Evolutionary conservation across 92 coral and sea anemone genomes (phyloP).

Genomic region (Metridium senile): DNA sequence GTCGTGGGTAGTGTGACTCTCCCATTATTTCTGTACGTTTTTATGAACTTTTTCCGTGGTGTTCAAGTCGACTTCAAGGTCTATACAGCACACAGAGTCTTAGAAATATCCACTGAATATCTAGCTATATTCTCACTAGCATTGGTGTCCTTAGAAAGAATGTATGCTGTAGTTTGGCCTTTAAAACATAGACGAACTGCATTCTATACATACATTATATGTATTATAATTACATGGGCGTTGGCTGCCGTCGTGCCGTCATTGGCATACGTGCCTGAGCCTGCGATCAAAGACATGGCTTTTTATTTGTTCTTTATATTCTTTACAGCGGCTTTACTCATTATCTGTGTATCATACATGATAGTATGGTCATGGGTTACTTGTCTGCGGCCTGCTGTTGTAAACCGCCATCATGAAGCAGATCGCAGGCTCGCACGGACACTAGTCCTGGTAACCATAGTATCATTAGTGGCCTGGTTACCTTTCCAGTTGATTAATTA

Average conservation of each 20-base stretch:
- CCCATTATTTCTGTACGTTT: conserved; percentile 48
- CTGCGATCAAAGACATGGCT: background rate
- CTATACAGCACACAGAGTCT: conserved; percentile 21
- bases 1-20: conserved; percentile 52
- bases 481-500: conserved; percentile 77
- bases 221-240: conserved; percentile 51
- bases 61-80: conserved; percentile 8
- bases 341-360: conserved; percentile 65
- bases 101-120: conserved; percentile 54
- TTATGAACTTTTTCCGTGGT: conserved; percentile 38
- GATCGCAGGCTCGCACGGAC: conserved; percentile 76
- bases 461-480: conserved; percentile 75
- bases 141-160: conserved; percentile 52
- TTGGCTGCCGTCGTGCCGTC: conserved; percentile 46
- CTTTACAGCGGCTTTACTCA: conserved; percentile 60
- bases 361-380: conserved; percentile 73
- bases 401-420: conserved; percentile 28
- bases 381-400: conserved; percentile 39
- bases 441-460: conserved; percentile 62
- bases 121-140: conserved; percentile 62
- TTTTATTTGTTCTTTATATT: conserved; percentile 54
- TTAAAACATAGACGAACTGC: conserved; percentile 47
- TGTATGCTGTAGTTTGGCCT: conserved; percentile 63
- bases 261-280: background rate
- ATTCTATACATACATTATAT: conserved; percentile 35